Evolutionary conservation across 2,888 invertebrate species (phyloP).

Genomic region (Habroteleia sp.): DNA sequence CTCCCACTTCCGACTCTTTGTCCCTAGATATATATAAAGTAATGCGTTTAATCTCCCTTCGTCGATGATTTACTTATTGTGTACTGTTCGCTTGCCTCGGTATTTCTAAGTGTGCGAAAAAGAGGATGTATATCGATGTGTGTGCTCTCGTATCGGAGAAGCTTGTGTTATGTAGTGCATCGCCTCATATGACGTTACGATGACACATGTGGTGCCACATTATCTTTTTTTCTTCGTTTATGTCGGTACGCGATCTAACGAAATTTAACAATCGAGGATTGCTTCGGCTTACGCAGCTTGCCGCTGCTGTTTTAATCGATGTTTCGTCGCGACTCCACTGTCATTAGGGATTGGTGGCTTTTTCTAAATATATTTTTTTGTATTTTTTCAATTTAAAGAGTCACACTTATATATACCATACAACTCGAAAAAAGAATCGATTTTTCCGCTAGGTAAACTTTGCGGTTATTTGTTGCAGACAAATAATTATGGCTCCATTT

Average conservation of each 20-base stretch:
- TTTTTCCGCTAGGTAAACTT: conserved; percentile 1
- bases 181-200: conserved; percentile 60
- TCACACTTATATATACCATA: too few species aligned
- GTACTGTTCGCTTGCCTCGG: conserved; percentile 61
- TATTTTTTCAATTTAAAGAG: too few species aligned
- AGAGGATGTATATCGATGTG: conserved; percentile 57
- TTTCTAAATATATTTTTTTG: background rate
- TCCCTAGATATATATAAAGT: conserved; percentile 58
- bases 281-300: conserved; percentile 13
- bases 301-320: conserved; percentile 19
- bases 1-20: conserved; percentile 48
- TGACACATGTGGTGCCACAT: conserved; percentile 59
- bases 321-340: conserved; percentile 11
- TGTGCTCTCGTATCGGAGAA: conserved; percentile 53
- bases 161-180: conserved; percentile 60
- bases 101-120: conserved; percentile 61
- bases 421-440: conserved; percentile 36
- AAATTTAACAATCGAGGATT: conserved; percentile 37
- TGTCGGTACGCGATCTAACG: conserved; percentile 36
- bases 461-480: conserved; percentile 1
- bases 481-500: background rate
- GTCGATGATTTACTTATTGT: conserved; percentile 61
- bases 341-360: conserved; percentile 29
- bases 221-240: conserved; percentile 31
- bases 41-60: conserved; percentile 61